Conservation (phyloP, 2,113 vertebrate species). For the Burhinus oedicnemus region DNA sequence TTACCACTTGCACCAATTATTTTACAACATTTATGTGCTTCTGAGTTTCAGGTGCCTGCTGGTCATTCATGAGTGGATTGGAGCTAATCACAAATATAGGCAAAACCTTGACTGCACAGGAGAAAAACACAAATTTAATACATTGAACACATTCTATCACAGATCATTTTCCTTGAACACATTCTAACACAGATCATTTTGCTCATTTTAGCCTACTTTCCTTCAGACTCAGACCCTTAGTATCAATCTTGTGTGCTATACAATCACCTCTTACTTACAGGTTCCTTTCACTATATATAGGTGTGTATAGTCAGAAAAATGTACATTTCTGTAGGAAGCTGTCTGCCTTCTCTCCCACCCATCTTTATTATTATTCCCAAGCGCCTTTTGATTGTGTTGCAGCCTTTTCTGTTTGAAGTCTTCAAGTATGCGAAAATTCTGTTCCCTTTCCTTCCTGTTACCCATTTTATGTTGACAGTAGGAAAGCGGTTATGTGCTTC, state of each 20-base stretch:
- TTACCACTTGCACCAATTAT: neutral
- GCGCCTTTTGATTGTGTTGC: neutral
- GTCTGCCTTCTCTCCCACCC: slow-evolving; percentile 12
- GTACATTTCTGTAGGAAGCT: neutral
- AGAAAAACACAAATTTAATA: neutral
- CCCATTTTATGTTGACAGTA: slow-evolving; percentile 13
- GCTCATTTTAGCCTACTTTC: neutral
- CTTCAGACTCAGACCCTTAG: neutral
- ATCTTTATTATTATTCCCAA: slow-evolving; percentile 17
- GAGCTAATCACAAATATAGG: neutral
- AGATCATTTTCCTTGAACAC: neutral
- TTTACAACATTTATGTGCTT: neutral
- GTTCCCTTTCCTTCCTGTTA: slow-evolving; percentile 54
- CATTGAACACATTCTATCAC: neutral
- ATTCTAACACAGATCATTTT: neutral
- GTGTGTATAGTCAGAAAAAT: neutral
- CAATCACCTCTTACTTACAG: neutral
- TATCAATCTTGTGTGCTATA: neutral
- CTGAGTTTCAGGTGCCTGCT: neutral
- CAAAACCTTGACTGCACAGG: neutral
- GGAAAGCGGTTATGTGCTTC: slow-evolving; percentile 5
- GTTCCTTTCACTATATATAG: neutral
- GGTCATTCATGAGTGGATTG: neutral
- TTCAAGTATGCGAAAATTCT: slow-evolving; percentile 33
- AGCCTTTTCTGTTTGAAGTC: slow-evolving; percentile 55